phyloP scores from a whole-genome alignment of 2,113 vertebrate genomes.

The Rhizomys pruinosus region DNA sequence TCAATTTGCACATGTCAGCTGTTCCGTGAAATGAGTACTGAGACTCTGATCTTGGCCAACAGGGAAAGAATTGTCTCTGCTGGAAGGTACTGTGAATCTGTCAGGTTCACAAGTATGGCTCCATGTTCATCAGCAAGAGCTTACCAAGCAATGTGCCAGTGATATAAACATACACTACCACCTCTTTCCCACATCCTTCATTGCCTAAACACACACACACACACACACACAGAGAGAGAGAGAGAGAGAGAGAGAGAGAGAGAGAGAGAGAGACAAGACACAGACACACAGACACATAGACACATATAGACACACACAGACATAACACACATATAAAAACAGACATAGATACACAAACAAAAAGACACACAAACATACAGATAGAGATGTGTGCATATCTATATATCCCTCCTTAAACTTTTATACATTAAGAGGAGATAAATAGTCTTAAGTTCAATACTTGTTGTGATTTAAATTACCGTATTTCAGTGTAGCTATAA shows the following conservation, averaged over 20 bases:
- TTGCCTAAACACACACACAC: too few species aligned
- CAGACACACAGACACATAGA: background rate
- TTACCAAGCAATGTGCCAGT: background rate
- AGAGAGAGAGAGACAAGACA: too few species aligned
- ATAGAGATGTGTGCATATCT: too few species aligned
- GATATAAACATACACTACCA: background rate
- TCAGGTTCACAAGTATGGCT: slow-evolving; percentile 37
- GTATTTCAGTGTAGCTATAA: background rate
- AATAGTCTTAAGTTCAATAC: slow-evolving; percentile 6
- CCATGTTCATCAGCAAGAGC: slow-evolving; percentile 30
- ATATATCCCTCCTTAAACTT: background rate
- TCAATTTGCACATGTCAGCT: slow-evolving; percentile 58
- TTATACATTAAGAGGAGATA: background rate
- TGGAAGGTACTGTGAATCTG: slow-evolving; percentile 24
- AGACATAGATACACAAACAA: background rate
- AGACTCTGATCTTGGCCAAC: slow-evolving; percentile 25
- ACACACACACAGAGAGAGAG: too few species aligned
- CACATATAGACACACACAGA: background rate
- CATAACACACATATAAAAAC: too few species aligned
- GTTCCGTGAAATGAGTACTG: slow-evolving; percentile 16
- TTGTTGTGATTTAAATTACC: slow-evolving; percentile 47
- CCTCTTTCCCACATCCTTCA: background rate
- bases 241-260: too few species aligned
- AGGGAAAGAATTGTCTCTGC: slow-evolving; percentile 42
- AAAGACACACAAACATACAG: background rate